Evolutionary conservation across 2,888 invertebrate genomes (phyloP).

Genomic region (Rutpela maculata): DNA sequence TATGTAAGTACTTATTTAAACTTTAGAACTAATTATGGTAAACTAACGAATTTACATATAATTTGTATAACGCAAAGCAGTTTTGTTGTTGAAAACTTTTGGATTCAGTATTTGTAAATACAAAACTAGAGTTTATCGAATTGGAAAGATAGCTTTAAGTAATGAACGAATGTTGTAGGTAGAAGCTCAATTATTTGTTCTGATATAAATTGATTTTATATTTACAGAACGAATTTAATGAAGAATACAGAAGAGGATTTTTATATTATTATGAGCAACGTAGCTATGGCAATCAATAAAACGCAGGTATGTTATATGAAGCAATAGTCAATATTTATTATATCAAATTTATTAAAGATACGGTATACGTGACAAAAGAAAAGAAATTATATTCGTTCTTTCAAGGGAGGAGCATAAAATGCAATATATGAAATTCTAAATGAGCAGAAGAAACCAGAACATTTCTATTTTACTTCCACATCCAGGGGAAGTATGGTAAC

Average conservation of each 20-base stretch:
- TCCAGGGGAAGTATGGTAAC: no score
- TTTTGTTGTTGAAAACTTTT: slow-evolving; percentile 40
- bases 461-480: no score
- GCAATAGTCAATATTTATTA: neutral
- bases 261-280: slow-evolving; percentile 30
- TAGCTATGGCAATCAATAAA: slow-evolving; percentile 15
- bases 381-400: no score
- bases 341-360: neutral
- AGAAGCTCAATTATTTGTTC: slow-evolving; percentile 53
- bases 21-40: neutral
- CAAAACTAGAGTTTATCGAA: slow-evolving; percentile 43
- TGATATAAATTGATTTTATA: slow-evolving; percentile 56
- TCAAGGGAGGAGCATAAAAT: no score
- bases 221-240: slow-evolving; percentile 45
- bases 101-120: neutral
- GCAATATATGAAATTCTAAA: no score
- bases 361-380: neutral
- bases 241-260: slow-evolving; percentile 17
- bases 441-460: no score
- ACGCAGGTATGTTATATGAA: slow-evolving; percentile 4
- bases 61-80: slow-evolving; percentile 4
- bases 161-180: slow-evolving; percentile 52
- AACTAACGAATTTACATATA: slow-evolving; percentile 21
- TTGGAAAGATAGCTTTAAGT: slow-evolving; percentile 49
- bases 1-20: neutral